Evolutionary conservation across 2,888 invertebrate species (phyloP).

Genomic region (Callimorpha dominula): DNA sequence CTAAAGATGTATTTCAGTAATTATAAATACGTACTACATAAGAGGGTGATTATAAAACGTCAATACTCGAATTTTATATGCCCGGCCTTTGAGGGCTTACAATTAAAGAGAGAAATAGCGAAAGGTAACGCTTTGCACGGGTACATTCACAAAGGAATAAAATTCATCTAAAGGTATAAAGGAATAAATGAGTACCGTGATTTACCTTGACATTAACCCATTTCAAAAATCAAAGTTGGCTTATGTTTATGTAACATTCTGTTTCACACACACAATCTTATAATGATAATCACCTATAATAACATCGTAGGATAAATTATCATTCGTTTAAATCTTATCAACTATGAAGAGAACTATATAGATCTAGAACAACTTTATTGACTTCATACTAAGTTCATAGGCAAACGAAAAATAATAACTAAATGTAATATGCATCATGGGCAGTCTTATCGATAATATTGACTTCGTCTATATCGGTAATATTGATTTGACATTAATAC

Average conservation of each 20-base stretch:
- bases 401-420: too few species aligned
- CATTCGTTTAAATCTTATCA: not conserved
- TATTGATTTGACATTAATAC: too few species aligned
- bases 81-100: not conserved
- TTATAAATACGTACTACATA: too few species aligned
- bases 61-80: too few species aligned
- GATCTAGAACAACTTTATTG: not conserved
- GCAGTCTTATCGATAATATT: too few species aligned
- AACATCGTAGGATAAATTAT: not conserved
- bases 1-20: too few species aligned
- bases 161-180: not conserved
- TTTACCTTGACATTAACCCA: not conserved
- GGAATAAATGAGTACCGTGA: not conserved
- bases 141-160: conserved; percentile 7
- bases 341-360: too few species aligned
- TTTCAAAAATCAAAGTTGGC: not conserved
- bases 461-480: too few species aligned
- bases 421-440: too few species aligned
- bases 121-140: not conserved
- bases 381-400: too few species aligned
- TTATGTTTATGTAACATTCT: not conserved
- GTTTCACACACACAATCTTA: not conserved
- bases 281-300: too few species aligned
- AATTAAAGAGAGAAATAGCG: conserved; percentile 4
- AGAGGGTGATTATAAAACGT: too few species aligned